A percentile compares a stretch with the other conserved stretches of the same genome.
Evolutionary conservation across 2,797 vertebrate species (phyloP).

Genomic region (Chaunax sp.): DNA sequence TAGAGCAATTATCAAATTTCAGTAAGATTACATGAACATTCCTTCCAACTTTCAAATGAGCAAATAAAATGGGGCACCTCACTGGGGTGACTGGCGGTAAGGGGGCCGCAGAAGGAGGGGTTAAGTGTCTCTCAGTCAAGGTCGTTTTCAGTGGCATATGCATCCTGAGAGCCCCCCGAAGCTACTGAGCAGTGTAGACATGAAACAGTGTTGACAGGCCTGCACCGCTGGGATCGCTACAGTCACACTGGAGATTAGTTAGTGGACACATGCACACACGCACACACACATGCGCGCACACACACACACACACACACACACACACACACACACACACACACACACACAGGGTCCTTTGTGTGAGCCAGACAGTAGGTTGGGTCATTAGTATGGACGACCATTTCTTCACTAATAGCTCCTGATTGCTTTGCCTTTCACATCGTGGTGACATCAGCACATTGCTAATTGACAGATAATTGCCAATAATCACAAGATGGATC

Average conservation of each 20-base stretch:
- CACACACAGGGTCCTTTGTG: conserved; percentile 28
- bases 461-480: conserved; percentile 80
- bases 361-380: conserved; percentile 44
- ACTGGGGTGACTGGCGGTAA: conserved; percentile 25
- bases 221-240: conserved; percentile 34
- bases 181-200: conserved; percentile 43
- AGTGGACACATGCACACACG: conserved; percentile 20
- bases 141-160: conserved; percentile 46
- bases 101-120: conserved; percentile 35
- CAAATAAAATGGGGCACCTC: conserved; percentile 51
- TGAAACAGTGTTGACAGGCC: conserved; percentile 63
- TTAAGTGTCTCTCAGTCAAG: conserved; percentile 57
- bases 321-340: conserved; percentile 22
- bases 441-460: conserved; percentile 76
- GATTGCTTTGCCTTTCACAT: conserved; percentile 75
- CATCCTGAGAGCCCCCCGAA: conserved; percentile 26
- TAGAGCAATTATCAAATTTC: conserved; percentile 28
- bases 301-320: conserved; percentile 16
- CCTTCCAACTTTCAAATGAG: conserved; percentile 30
- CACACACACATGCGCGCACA: conserved; percentile 16
- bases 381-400: conserved; percentile 68
- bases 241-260: conserved; percentile 51
- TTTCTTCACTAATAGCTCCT: conserved; percentile 59
- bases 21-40: conserved; percentile 3
- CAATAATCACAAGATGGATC: conserved; percentile 74